Conservation (phyloP, 2,797 vertebrate genomes). For the Pangasius macronema region DNA sequence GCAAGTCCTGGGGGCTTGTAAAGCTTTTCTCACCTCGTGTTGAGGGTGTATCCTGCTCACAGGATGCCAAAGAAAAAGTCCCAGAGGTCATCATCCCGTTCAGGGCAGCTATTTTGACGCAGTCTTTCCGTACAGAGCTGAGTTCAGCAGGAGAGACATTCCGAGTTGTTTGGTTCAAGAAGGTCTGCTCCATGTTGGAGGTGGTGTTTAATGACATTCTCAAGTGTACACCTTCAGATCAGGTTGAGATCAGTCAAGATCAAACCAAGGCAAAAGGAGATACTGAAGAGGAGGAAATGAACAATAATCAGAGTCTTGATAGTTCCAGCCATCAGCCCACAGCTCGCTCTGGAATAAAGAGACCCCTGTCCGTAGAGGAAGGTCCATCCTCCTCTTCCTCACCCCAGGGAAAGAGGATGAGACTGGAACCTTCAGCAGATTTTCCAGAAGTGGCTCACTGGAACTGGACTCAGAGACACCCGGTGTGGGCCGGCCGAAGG, state of each 20-base stretch:
- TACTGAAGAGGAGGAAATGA: slow-evolving; percentile 54
- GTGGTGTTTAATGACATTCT: slow-evolving; percentile 74
- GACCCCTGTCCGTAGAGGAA: slow-evolving; percentile 57
- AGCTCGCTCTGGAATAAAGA: slow-evolving; percentile 64
- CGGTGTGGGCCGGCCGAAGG: slow-evolving; percentile 84
- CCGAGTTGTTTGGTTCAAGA: slow-evolving; percentile 70
- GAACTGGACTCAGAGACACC: slow-evolving; percentile 75
- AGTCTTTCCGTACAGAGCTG: slow-evolving; percentile 63
- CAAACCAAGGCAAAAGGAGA: not conserved
- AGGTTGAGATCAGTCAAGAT: slow-evolving; percentile 21
- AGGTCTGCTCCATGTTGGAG: slow-evolving; percentile 67
- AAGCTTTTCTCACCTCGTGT: slow-evolving; percentile 79
- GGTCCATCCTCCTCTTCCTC: slow-evolving; percentile 55
- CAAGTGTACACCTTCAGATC: slow-evolving; percentile 67
- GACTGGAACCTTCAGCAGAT: slow-evolving; percentile 42
- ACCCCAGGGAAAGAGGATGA: slow-evolving; percentile 62
- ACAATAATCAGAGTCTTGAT: slow-evolving; percentile 47
- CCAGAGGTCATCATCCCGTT: slow-evolving; percentile 72
- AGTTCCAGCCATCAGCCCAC: slow-evolving; percentile 45
- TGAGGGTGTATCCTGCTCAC: slow-evolving; percentile 29
- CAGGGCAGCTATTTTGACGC: slow-evolving; percentile 63
- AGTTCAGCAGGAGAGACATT: slow-evolving; percentile 64
- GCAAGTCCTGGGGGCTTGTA: slow-evolving; percentile 86
- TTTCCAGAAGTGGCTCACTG: slow-evolving; percentile 62
- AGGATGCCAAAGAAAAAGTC: slow-evolving; percentile 45